Conservation (phyloP, 2,113 vertebrate genomes). For the Vombatus ursinus region DNA sequence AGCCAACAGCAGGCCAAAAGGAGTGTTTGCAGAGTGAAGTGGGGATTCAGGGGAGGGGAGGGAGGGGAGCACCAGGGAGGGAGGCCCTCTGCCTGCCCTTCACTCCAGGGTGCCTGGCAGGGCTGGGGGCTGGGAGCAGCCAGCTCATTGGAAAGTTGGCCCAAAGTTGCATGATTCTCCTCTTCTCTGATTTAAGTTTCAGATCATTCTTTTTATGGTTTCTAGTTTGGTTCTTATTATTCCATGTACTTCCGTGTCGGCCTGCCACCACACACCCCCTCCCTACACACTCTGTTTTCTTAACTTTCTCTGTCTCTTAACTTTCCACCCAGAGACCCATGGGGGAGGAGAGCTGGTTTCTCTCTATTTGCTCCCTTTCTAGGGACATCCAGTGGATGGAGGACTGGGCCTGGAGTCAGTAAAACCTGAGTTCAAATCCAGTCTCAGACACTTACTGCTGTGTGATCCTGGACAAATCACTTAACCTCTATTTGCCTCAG, state of each 20-base stretch:
- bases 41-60: not conserved
- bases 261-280: slow-evolving; percentile 74
- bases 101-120: slow-evolving; percentile 74
- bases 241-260: slow-evolving; percentile 83
- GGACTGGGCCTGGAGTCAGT: not conserved
- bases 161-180: slow-evolving; percentile 96
- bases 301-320: slow-evolving; percentile 46
- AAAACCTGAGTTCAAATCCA: not conserved
- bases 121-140: slow-evolving; percentile 86
- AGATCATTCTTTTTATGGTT: slow-evolving; percentile 85
- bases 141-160: slow-evolving; percentile 82
- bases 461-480: not conserved
- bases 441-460: not conserved
- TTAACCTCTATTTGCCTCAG: not conserved
- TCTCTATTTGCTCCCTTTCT: not conserved
- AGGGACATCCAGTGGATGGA: not conserved
- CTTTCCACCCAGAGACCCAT: slow-evolving; percentile 42
- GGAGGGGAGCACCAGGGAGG: slow-evolving; percentile 57
- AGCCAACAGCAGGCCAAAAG: slow-evolving; percentile 6
- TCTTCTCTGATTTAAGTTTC: slow-evolving; percentile 84
- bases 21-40: not conserved
- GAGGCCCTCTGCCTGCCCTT: slow-evolving; percentile 84
- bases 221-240: slow-evolving; percentile 78
- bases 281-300: not conserved
- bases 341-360: slow-evolving; percentile 32